phyloP scores from a whole-genome alignment of 2,113 vertebrate species.

The Eidolon helvum region DNA sequence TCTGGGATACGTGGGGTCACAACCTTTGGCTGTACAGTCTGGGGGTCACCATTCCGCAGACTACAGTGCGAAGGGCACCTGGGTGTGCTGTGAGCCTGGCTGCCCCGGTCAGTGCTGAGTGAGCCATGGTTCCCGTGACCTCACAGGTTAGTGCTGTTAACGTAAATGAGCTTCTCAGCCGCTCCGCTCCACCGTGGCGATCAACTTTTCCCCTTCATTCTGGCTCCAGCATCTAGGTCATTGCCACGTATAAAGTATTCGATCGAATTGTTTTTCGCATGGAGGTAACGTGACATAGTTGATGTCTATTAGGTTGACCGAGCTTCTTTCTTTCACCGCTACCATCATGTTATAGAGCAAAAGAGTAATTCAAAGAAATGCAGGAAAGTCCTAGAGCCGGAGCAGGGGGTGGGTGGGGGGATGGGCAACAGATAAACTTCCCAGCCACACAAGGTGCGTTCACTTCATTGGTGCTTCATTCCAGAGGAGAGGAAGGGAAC shows the following conservation, averaged over 20 bases:
- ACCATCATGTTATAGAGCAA: neutral
- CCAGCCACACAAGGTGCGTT: rapidly evolving
- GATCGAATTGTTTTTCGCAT: rapidly evolving
- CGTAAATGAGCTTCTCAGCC: neutral
- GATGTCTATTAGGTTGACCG: neutral
- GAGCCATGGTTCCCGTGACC: neutral
- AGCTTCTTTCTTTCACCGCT: neutral
- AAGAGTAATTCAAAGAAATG: neutral
- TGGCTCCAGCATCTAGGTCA: neutral
- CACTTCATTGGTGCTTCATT: neutral
- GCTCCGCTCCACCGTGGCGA: rapidly evolving
- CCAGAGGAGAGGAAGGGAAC: no score
- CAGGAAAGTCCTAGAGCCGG: neutral
- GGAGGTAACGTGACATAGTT: neutral
- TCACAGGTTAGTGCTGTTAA: neutral
- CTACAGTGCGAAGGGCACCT: rapidly evolving
- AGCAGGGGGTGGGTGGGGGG: neutral
- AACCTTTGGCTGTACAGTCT: neutral
- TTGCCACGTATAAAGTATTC: neutral
- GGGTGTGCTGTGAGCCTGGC: neutral
- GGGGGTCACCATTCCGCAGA: neutral
- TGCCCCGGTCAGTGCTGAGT: neutral
- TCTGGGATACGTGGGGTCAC: neutral
- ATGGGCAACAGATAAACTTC: neutral
- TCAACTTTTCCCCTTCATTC: neutral